Conservation (phyloP, 2,113 vertebrate genomes). For the Paratilapia polleni region DNA sequence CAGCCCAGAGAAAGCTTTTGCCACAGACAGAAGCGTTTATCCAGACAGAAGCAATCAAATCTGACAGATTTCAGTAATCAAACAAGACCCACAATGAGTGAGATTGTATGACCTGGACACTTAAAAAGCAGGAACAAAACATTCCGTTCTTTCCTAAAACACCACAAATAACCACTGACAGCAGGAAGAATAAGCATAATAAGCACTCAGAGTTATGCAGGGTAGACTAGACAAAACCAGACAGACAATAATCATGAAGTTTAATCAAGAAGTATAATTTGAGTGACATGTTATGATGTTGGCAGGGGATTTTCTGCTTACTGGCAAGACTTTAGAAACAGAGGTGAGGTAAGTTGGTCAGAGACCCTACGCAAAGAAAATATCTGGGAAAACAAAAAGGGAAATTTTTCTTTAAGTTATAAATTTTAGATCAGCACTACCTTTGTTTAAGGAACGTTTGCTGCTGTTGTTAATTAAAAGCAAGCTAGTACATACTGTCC, state of each 20-base stretch:
- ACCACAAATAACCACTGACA: conserved; percentile 40
- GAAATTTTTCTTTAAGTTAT: background rate
- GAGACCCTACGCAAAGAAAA: background rate
- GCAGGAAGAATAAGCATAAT: conserved; percentile 31
- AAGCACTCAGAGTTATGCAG: conserved; percentile 16
- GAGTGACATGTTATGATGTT: conserved; percentile 1
- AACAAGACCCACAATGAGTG: conserved; percentile 11
- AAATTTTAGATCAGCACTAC: background rate
- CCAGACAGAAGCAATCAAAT: conserved; percentile 36
- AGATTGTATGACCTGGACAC: conserved; percentile 33
- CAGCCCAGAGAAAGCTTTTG: too few species aligned
- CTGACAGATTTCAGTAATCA: conserved; percentile 28
- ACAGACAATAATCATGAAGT: conserved; percentile 46
- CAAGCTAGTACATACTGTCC: background rate
- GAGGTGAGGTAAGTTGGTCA: background rate
- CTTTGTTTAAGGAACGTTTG: background rate
- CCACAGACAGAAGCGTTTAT: too few species aligned
- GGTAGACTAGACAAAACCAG: conserved; percentile 55
- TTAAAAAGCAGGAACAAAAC: conserved; percentile 19
- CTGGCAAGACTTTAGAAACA: conserved; percentile 22
- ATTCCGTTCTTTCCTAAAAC: conserved; percentile 33
- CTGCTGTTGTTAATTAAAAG: background rate
- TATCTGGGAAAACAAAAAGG: background rate
- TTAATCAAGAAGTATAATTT: conserved; percentile 41
- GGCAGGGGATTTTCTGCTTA: conserved; percentile 23